phyloP scores from a whole-genome alignment of 1,140 invertebrate species.

The Mamestra configurata region DNA sequence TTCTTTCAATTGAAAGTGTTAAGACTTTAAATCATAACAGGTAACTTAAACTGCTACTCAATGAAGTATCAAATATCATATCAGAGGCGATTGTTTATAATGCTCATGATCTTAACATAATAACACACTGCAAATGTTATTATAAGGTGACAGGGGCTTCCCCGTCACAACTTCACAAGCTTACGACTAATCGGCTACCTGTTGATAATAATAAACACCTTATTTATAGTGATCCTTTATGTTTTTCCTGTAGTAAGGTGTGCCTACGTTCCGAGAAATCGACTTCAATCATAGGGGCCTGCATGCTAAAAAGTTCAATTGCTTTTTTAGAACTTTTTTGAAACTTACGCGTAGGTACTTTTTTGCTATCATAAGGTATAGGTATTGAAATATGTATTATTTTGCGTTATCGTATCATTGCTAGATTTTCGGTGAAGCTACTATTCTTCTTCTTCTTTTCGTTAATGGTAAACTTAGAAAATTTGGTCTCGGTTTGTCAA shows the following conservation, averaged over 20 bases:
- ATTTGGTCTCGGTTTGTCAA: no score
- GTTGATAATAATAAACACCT: conserved; percentile 25
- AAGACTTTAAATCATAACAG: neutral
- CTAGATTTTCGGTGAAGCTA: no score
- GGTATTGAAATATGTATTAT: no score
- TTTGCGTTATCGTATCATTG: no score
- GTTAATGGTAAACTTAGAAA: no score
- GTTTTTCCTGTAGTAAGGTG: conserved; percentile 39
- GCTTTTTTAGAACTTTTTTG: neutral
- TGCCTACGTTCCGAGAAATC: neutral
- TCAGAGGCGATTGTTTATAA: conserved; percentile 7
- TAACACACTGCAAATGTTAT: conserved; percentile 31
- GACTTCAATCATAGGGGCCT: neutral
- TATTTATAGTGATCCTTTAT: conserved; percentile 28
- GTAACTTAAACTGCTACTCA: neutral
- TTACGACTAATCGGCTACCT: conserved; percentile 33
- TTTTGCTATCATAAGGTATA: neutral
- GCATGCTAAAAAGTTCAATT: neutral
- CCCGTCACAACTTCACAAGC: conserved; percentile 29
- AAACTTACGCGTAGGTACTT: neutral
- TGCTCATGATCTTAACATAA: conserved; percentile 18
- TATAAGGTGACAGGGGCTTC: conserved; percentile 45
- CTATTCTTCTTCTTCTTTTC: no score
- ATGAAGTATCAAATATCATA: conserved; percentile 11
- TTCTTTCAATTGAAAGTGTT: neutral